A percentile compares a stretch with the other conserved stretches of the same genome.
phyloP scores from a whole-genome alignment of 2,888 invertebrate species.

The Diaprepes abbreviatus region DNA sequence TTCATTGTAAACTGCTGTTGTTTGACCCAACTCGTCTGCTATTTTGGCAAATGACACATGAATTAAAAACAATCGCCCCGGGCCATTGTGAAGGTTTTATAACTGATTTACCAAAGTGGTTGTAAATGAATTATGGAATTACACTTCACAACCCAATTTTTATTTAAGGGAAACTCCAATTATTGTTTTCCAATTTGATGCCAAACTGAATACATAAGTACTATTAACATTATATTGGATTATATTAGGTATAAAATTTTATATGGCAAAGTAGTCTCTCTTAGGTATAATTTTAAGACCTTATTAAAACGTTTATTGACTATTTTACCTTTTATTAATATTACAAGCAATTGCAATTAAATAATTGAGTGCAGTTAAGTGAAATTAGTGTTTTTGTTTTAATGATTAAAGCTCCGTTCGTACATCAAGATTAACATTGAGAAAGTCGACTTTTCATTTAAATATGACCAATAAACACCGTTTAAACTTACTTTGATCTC shows the following conservation, averaged over 20 bases:
- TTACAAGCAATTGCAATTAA: too few relatives aligned
- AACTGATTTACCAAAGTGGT: slow-evolving; percentile 44
- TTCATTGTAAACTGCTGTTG: slow-evolving; percentile 48
- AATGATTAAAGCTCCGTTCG: too few relatives aligned
- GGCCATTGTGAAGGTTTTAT: slow-evolving; percentile 45
- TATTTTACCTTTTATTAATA: too few relatives aligned
- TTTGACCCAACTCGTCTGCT: slow-evolving; percentile 47
- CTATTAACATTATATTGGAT: slow-evolving; percentile 10
- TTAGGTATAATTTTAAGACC: neutral
- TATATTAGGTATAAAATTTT: slow-evolving; percentile 9
- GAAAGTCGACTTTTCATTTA: too few relatives aligned
- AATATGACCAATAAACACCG: too few relatives aligned
- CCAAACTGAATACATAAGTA: slow-evolving; percentile 6
- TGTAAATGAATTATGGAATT: slow-evolving; percentile 43
- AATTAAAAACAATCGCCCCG: slow-evolving; percentile 48
- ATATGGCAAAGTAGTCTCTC: neutral
- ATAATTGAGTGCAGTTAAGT: too few relatives aligned
- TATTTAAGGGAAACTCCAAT: slow-evolving; percentile 18
- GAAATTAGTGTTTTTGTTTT: too few relatives aligned
- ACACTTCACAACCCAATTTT: slow-evolving; percentile 8
- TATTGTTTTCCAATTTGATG: slow-evolving; percentile 14
- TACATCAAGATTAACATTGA: too few relatives aligned
- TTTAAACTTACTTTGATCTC: too few relatives aligned
- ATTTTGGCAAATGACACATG: slow-evolving; percentile 50
- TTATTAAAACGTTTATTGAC: neutral